Evolutionary conservation across 2,113 vertebrate species (phyloP).

Genomic region (Ivindomyrus marchei): DNA sequence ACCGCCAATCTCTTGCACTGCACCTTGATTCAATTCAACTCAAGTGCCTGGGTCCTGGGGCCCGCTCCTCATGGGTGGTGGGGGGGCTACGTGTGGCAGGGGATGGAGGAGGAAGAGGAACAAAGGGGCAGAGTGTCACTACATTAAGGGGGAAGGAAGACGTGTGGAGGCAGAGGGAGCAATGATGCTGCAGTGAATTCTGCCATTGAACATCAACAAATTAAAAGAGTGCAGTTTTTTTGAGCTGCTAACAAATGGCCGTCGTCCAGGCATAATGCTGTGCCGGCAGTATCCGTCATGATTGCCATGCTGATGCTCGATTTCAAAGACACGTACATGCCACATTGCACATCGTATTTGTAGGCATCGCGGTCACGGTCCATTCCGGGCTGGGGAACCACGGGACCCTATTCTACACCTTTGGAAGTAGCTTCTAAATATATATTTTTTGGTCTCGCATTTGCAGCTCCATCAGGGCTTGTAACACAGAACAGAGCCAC

Average conservation of each 20-base stretch:
- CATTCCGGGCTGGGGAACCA: background rate
- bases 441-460: background rate
- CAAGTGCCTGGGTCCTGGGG: conserved; percentile 32
- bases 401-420: background rate
- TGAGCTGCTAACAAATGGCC: background rate
- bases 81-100: conserved; percentile 2
- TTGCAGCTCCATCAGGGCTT: background rate
- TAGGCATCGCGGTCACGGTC: background rate
- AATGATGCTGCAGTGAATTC: background rate
- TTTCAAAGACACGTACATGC: background rate
- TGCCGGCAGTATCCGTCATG: background rate
- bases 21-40: conserved; percentile 39
- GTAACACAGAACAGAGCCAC: background rate
- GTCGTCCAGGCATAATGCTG: background rate
- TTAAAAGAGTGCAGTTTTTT: background rate
- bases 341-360: background rate
- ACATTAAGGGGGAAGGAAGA: conserved; percentile 44
- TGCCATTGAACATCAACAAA: background rate
- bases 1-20: conserved; percentile 11
- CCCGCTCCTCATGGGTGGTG: conserved; percentile 1
- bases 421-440: background rate
- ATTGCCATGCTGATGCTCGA: background rate
- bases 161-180: conserved; percentile 21
- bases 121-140: background rate
- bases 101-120: conserved; percentile 12